Evolutionary conservation across 2,113 vertebrate genomes (phyloP), one percentile per base, ranked within the genome.

Genomic region (Sardina pilchardus): DNA sequence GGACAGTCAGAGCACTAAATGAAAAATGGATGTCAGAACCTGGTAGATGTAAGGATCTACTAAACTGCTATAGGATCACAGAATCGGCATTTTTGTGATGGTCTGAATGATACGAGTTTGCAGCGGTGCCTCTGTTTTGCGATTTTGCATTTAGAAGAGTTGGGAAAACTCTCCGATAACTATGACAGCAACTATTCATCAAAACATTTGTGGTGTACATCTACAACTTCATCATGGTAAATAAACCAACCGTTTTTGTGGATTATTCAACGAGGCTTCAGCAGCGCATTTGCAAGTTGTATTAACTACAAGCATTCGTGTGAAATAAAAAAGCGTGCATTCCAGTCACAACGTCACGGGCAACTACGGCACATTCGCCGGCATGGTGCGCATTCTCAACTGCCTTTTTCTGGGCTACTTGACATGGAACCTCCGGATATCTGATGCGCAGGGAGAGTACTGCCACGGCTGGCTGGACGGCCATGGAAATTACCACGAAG

Each of bases 381-480:
- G 91, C 90, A 95, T 96, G 95, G 90, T 88, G 94, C 92, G 93
- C 91, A 92, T 95, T 89, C 90, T 97, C 84, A 94, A 87, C 91
- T 96, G 94, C 90, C 93, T 98, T 36, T 87, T 97, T 85, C 90
- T 98, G 86, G 96, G 94, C 81, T 95, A 94, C 91, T 93, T 97
- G 85, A 94, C 94, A 88, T 95, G 94, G 92, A 95, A 95, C 86
- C 93, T 96, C 88, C 93, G 93, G 85, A 93, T 95, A 24, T 94
- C 93, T 45, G 93, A 94, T 88, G 96, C 96, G 10, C 95, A 95
- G 83, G 96, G 94, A 86, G 98, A 99, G 90, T 99, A 97, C 88
- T 99, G 97, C 94, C 98, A 99, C 93, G 98, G 97, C 87, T 99
- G 98, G 98, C 88, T 97, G 95, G 97, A 97, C 94, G 86, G 89